phyloP scores from a whole-genome alignment of 2,888 invertebrate species.

The Crematogaster levior region DNA sequence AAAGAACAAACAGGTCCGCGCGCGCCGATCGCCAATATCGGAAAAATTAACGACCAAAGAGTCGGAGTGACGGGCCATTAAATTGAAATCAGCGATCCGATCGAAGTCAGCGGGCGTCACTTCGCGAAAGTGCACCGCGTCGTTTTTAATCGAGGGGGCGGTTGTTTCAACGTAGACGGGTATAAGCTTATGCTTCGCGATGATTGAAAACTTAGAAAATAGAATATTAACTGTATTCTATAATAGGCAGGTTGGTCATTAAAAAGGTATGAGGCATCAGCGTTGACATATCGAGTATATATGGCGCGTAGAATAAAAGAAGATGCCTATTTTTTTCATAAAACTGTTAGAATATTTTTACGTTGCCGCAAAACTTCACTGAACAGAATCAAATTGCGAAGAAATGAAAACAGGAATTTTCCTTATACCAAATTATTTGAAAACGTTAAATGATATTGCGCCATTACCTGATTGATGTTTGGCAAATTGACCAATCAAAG shows the following conservation, averaged over 20 bases:
- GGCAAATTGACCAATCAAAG: conserved; percentile 1
- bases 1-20: conserved; percentile 43
- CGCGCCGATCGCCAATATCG: conserved; percentile 47
- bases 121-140: conserved; percentile 53
- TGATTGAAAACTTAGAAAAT: conserved; percentile 54
- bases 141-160: conserved; percentile 53
- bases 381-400: not conserved
- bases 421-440: not conserved
- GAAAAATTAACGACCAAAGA: conserved; percentile 54
- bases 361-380: not conserved
- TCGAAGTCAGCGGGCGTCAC: conserved; percentile 53
- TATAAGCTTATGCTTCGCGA: conserved; percentile 42
- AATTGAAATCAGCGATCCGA: conserved; percentile 54
- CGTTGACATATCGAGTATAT: conserved; percentile 15
- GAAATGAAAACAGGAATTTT: not conserved
- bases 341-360: not conserved
- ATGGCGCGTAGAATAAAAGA: conserved; percentile 2
- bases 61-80: conserved; percentile 54
- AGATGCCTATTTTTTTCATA: not conserved
- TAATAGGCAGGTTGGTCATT: conserved; percentile 27
- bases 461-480: not conserved
- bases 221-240: conserved; percentile 39
- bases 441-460: not conserved
- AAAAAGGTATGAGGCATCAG: not conserved
- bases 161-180: conserved; percentile 36